A percentile compares a stretch with the other conserved stretches of the same genome.
Evolutionary conservation across 2,797 vertebrate species (phyloP).

Genomic region (Myripristis murdjan): DNA sequence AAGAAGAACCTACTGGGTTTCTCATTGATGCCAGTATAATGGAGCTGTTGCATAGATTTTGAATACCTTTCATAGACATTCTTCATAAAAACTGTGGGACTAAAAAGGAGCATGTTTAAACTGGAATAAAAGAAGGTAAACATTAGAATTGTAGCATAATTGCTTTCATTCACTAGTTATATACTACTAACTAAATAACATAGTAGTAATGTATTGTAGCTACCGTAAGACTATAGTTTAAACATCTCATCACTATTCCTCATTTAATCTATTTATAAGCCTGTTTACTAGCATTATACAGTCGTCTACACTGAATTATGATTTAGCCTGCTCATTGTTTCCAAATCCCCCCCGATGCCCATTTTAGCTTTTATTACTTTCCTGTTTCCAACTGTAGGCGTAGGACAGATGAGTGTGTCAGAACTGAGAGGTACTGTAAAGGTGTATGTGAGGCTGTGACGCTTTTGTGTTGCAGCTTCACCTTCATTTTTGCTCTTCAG

Average conservation of each 20-base stretch:
- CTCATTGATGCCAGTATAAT: background rate
- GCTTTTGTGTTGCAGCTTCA: background rate
- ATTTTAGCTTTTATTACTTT: constrained; percentile 35
- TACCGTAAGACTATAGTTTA: too few relatives aligned
- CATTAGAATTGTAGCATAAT: too few relatives aligned
- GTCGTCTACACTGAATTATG: constrained; percentile 31
- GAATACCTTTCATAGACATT: background rate
- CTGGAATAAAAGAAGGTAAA: background rate
- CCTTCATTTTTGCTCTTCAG: constrained; percentile 14
- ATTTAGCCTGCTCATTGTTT: constrained; percentile 43
- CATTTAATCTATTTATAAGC: background rate
- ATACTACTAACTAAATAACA: too few relatives aligned
- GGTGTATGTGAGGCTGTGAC: background rate
- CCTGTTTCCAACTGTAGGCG: constrained; percentile 34
- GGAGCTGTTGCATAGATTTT: background rate
- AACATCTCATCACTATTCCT: constrained; percentile 1
- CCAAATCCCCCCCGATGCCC: constrained; percentile 16
- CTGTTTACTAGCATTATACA: constrained; percentile 13
- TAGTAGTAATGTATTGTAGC: too few relatives aligned
- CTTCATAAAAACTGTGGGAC: too few relatives aligned
- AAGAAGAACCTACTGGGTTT: constrained; percentile 13
- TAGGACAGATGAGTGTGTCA: constrained; percentile 20
- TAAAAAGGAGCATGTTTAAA: too few relatives aligned
- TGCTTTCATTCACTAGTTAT: constrained; percentile 1
- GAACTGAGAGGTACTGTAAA: background rate